Conservation (phyloP, 2,113 vertebrate genomes). For the Eurystomus gularis region DNA sequence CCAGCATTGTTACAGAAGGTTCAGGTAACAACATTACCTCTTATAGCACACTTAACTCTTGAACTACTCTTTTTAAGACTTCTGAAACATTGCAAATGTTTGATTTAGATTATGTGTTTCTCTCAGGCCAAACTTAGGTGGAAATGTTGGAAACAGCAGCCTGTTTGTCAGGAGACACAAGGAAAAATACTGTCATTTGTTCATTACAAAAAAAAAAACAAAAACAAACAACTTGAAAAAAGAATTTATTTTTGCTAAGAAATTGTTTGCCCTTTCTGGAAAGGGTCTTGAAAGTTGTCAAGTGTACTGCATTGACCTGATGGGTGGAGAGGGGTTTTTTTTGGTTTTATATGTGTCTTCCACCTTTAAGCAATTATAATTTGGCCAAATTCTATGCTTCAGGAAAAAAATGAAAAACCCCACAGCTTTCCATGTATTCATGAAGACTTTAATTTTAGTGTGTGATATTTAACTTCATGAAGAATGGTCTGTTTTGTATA, state of each 20-base stretch:
- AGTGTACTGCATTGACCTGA: not conserved
- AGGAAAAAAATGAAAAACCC: not conserved
- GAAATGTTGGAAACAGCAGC: not conserved
- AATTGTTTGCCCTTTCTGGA: not conserved
- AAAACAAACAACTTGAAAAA: too few relatives aligned
- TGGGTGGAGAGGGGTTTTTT: accelerated
- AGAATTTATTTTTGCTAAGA: not conserved
- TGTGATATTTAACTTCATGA: not conserved
- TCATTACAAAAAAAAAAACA: not conserved
- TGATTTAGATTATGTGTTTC: not conserved
- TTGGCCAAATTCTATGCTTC: not conserved
- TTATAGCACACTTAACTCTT: not conserved
- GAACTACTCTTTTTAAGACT: not conserved
- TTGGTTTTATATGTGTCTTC: not conserved
- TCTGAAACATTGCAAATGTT: not conserved
- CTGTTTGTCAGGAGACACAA: not conserved
- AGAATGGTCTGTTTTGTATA: not conserved
- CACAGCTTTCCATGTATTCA: not conserved
- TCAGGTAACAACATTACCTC: not conserved
- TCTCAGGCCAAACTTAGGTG: not conserved
- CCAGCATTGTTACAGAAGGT: not conserved
- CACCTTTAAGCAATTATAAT: not conserved
- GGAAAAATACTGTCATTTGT: not conserved
- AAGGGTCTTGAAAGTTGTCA: not conserved
- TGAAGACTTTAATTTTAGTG: not conserved